A percentile compares a stretch with the other conserved stretches of the same genome.
phyloP scores from a whole-genome alignment of 2,888 invertebrate species.

The Sinopyrophorus schimmeli region DNA sequence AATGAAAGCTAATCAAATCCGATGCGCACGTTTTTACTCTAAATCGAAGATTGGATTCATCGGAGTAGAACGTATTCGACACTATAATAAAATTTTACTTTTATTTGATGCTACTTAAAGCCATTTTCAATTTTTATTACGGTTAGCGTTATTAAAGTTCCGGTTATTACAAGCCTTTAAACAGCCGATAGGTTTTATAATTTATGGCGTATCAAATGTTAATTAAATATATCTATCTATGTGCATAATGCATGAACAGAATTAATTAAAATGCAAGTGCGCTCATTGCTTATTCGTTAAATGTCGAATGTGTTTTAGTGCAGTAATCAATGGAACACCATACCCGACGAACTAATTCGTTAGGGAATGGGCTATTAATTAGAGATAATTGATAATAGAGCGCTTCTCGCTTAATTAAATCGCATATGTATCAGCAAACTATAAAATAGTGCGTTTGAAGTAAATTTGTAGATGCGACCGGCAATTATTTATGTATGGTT shows the following conservation, averaged over 20 bases:
- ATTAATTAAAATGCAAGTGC: conserved; percentile 8
- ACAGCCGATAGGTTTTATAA: no score
- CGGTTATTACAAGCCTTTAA: no score
- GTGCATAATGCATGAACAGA: conserved; percentile 1
- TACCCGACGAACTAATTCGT: conserved; percentile 17
- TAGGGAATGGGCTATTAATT: conserved; percentile 19
- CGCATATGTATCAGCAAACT: no score
- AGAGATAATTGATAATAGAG: conserved; percentile 11
- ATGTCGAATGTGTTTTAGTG: conserved; percentile 11
- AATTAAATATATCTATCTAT: no score
- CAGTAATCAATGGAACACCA: conserved; percentile 5
- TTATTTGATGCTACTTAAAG: no score
- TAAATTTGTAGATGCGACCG: no score
- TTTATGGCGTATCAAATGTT: no score
- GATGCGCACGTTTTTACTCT: conserved; percentile 5
- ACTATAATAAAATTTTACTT: no score
- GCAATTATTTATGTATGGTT: no score
- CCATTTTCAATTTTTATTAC: no score
- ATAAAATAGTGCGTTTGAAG: no score
- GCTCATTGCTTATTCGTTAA: conserved; percentile 16
- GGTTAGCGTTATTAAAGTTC: no score
- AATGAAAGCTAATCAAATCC: conserved; percentile 8
- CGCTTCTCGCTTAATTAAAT: neutral
- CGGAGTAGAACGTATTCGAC: conserved; percentile 5
- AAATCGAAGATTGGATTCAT: conserved; percentile 5